Evolutionary conservation across 2,888 invertebrate genomes (phyloP).

Genomic region (Tridacna crocea): DNA sequence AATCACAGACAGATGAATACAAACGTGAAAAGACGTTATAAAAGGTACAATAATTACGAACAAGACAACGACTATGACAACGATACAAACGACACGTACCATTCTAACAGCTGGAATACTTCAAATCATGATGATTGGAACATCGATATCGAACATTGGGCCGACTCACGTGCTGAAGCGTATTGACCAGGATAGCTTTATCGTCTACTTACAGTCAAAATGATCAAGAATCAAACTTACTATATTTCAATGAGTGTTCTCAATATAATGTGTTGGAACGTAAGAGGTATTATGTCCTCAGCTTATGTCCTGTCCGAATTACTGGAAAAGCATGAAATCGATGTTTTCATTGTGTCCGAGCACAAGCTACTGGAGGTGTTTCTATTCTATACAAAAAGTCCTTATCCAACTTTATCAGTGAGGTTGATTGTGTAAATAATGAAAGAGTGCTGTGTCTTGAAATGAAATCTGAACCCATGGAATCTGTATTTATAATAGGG

Average conservation of each 20-base stretch:
- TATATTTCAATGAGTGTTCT: not conserved
- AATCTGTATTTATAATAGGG: too few relatives aligned
- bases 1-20: not conserved
- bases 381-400: not conserved
- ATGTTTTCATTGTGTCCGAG: conserved; percentile 8
- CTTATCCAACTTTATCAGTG: too few relatives aligned
- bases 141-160: not conserved
- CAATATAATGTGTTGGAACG: conserved; percentile 20
- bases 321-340: conserved; percentile 16
- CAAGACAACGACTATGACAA: not conserved
- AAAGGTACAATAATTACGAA: not conserved
- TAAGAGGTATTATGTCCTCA: conserved; percentile 28
- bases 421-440: too few relatives aligned
- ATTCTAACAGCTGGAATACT: not conserved
- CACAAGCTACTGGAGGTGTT: conserved; percentile 10
- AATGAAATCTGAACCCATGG: too few relatives aligned
- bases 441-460: too few relatives aligned
- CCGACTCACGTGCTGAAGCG: not conserved
- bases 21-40: not conserved
- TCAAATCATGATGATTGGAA: not conserved
- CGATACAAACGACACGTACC: not conserved
- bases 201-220: not conserved
- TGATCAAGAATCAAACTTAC: not conserved
- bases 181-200: not conserved
- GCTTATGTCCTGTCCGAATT: conserved; percentile 3